Conservation (phyloP, 2,113 vertebrate genomes). For the Antigone vipio region DNA sequence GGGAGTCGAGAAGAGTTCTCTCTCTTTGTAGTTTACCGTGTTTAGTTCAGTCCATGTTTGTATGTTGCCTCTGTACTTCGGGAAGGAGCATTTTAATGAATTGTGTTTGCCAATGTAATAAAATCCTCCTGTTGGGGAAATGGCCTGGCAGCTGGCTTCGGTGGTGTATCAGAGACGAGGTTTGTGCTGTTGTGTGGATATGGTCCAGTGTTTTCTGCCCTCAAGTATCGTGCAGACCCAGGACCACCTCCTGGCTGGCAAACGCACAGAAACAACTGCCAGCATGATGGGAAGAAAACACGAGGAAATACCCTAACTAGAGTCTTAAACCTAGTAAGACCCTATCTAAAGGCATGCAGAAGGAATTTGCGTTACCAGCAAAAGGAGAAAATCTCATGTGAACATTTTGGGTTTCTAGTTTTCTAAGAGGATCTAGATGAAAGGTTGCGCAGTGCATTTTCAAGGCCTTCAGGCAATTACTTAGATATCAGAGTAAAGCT, state of each 20-base stretch:
- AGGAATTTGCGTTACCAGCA: slow-evolving; percentile 49
- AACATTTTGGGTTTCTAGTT: slow-evolving; percentile 31
- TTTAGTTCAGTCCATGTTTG: not conserved
- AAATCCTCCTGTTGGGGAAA: not conserved
- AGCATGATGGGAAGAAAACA: not conserved
- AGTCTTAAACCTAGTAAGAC: not conserved
- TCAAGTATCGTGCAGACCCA: not conserved
- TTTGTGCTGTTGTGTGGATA: not conserved
- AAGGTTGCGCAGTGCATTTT: slow-evolving; percentile 27
- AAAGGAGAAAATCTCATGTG: slow-evolving; percentile 17
- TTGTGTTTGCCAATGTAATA: not conserved
- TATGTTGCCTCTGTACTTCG: not conserved
- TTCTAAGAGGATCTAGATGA: slow-evolving; percentile 49
- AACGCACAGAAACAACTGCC: not conserved
- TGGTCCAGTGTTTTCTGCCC: slow-evolving; percentile 8
- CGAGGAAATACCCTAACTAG: not conserved
- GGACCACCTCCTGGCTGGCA: slow-evolving; percentile 41
- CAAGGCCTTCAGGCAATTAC: slow-evolving; percentile 33
- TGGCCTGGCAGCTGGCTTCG: not conserved
- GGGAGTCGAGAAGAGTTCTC: not conserved
- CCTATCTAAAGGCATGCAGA: not conserved
- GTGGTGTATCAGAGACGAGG: not conserved
- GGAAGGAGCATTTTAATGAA: not conserved
- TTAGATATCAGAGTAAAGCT: slow-evolving; percentile 51
- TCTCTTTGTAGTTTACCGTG: not conserved